A percentile compares a stretch with the other conserved stretches of the same genome.
Evolutionary conservation across 2,113 vertebrate genomes (phyloP).

Genomic region (Dipodomys ordii): DNA sequence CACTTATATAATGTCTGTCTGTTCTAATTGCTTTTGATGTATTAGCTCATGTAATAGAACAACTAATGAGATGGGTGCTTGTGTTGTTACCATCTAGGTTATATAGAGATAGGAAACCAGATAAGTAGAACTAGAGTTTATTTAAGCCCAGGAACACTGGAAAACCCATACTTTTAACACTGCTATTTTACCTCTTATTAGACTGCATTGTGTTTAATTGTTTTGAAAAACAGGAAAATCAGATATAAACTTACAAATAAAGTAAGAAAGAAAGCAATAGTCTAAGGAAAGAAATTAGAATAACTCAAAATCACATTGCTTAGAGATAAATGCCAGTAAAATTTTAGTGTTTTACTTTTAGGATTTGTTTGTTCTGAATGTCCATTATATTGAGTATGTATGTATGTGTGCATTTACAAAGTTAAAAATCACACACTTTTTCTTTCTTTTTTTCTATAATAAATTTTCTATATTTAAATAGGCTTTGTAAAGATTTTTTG

Average conservation of each 20-base stretch:
- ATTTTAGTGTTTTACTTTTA: neutral
- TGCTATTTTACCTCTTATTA: neutral
- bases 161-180: neutral
- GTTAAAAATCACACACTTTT: neutral
- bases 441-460: neutral
- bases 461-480: neutral
- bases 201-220: neutral
- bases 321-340: neutral
- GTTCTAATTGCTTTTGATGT: neutral
- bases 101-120: neutral
- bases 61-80: neutral
- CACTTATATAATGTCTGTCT: neutral
- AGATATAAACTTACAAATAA: neutral
- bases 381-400: neutral
- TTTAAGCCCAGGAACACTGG: neutral
- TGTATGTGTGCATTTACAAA: neutral
- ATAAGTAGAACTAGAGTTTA: neutral
- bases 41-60: neutral
- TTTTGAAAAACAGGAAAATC: neutral
- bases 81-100: neutral
- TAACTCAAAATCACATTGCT: neutral
- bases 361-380: neutral
- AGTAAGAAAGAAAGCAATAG: neutral
- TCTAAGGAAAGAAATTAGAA: neutral
- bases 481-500: neutral